Evolutionary conservation across 2,113 vertebrate genomes (phyloP), one percentile per base, ranked within the genome.

Genomic region (Regulus satrapa): DNA sequence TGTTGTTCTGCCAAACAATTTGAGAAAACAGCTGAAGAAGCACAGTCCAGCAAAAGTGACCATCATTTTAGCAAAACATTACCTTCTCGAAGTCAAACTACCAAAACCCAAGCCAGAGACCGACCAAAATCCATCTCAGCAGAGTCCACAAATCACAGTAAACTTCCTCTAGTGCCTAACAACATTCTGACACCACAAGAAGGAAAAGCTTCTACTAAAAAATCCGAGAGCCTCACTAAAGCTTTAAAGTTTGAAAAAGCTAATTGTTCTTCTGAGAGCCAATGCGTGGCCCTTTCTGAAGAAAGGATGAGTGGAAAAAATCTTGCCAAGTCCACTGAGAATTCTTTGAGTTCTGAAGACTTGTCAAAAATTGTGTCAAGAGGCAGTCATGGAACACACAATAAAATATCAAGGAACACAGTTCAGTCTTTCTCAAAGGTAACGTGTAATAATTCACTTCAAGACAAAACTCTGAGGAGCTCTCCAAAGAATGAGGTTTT

Each of bases 1-100:
- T 99, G 99, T 95, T 99, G 99, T 96, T 98, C 98, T 85, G 97
- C 97, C 83, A 98, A 98, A 97, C 98, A 97, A 88, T 97, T 94
- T 87, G 97, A 94, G 68, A 97, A 97, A 88, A 58, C 75, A 82
- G 54, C 86, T 66, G 97, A 95, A 41, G 98, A 98, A 95, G 95
- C 95, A 45, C 97, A 96, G 84, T 89, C 82, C n/a, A 83, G 92
- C 86, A 94, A 88, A 97, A 97, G 78, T n/a, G 97, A 98, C 89
- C 94, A 89, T 29, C 94, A 97, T 18, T 51, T 85, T 75, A 90
- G 92, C 85, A 98, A 97, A 96, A 54, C 91, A 24, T 69, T 94
- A 93, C 75, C 96, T 86, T 97, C 97, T 54, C 82, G 87, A 52
- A 97, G 94, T 84, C 95, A 92, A 68, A 92, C 83, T 18, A 88